Evolutionary conservation across 2,113 vertebrate species (phyloP), one percentile per base, ranked within the genome.

Genomic region (Cyrtonyx montezumae): DNA sequence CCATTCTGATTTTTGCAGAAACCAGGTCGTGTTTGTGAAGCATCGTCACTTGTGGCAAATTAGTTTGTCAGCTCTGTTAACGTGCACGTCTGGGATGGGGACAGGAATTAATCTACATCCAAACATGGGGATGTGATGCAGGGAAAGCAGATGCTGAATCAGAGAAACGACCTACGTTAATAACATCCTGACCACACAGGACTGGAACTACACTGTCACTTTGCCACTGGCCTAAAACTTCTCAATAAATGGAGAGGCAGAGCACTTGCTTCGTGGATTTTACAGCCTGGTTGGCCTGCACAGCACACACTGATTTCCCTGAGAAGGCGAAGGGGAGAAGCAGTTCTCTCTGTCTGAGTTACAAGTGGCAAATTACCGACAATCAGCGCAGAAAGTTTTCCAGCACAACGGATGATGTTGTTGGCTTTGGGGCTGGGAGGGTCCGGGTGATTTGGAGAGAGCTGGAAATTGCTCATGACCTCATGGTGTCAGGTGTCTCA

Each of bases 381-480:
- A 93, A 88, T 89, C 93, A 96, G 76, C 65, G 15, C n/a, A 8
- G 90, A 62, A 90, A 91, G 45, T 87, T 96, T 87, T 87, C 61
- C 66, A 59, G 88, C 55, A 63, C 91, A 85, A 73, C 13, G 91
- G 94, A 95, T 94, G 89, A 80, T 87, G 70, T 83, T 91, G 67
- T 10, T 79, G 70, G 42, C 48, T 80, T 92, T 4, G 3, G 77
- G 83, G 87, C 70, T 91, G 94, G 90, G 94, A 87, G 68, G 85
- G 53, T 58, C 37, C 32, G 0, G 26, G 49, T 94, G 94, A 94
- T 93, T 89, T 93, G 86, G 84, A 91, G 91, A 87, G 78, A 83
- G 88, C 62, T 93, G 85, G 90, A 95, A 93, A 97, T 96, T 94
- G 91, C 92, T 95, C 83, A 59, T 91, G 95, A 94, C 85, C 94